Evolutionary conservation across 2,797 vertebrate genomes (phyloP), one percentile per base, ranked within the genome.

Genomic region (Acipenser ruthenus): DNA sequence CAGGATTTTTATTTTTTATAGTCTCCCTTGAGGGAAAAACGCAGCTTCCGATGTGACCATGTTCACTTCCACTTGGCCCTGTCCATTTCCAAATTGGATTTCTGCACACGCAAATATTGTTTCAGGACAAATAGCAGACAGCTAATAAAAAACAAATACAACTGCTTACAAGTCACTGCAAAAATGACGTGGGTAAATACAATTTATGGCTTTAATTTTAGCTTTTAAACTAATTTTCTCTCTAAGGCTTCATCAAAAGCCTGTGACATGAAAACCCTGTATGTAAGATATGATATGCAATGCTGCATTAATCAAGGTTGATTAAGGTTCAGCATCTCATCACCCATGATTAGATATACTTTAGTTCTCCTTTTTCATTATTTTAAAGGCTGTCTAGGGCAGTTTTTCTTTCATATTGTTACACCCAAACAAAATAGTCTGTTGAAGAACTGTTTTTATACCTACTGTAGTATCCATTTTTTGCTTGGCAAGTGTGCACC

Each of bases 191-290:
- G 52, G 52, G 6, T 55, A 55, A 55, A 55, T 55, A 3, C n/a
- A n/a, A 55, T 55, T 55, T 55, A 9, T 55, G 52, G n/a, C n/a
- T 55, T 55, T 53, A 55, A 55, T 55, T 55, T 55, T n/a, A 10
- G 52, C 52, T 55, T 55, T 55, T 55, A 55, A 55, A 55, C 52
- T 55, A 55, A 55, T 55, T 55, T 55, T 55, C 52, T 55, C 52
- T 55, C 52, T 55, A 55, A 55, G 52, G 52, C 52, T 55, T 55
- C 52, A 55, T 55, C 52, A 55, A 55, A 55, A 55, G 52, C 52
- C n/a, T 55, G 9, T 55, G 52, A 55, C 52, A 55, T 55, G 52
- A 55, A 55, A 55, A 55, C 0, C 9, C 52, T 55, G 52, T 55
- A 55, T 55, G 23, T 55, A 55, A 55, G 52, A 55, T 55, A n/a